Base-by-base conservation (phyloP, 1,140 invertebrate species). In the Dreissena polymorpha region DNA sequence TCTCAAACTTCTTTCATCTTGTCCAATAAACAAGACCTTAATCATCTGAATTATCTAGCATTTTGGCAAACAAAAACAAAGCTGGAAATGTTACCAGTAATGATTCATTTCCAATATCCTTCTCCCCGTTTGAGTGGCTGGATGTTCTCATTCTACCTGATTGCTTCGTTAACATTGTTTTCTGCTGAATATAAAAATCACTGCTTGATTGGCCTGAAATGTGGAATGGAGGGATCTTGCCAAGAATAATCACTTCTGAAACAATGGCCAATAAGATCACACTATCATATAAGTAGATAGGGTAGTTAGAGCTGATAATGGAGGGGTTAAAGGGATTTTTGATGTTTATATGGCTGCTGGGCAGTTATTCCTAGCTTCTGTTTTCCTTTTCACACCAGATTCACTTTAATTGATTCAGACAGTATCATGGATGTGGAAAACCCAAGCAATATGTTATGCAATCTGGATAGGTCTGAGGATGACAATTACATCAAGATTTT, bases 71-170 rank as follows among this genome's bases (percentile, higher is more conserved):
- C 16, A 23, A 60, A 60, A 60, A 60, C 21, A 60, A n/a, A 18
- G 57, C 57, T 60, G 57, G 57, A 60, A 60, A 60, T n/a, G 16
- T n/a, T n/a, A 60, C 16, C 57, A 18, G 39, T 23, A 60, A 23
- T 60, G 57, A 60, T 60, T 60, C 57, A 60, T 60, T 60, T 60
- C 57, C 57, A 60, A 60, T 60, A 60, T 60, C 57, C 57, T 60
- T 3, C 21, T 60, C 21, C 21, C 21, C 16, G 12, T 60, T n/a
- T n/a, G 16, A 60, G 21, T 60, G 16, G 16, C 57, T 60, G 57
- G 16, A 18, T 18, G 57, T 60, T n/a, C 39, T 39, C 39, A 39
- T 39, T 60, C 21, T 60, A 60, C 57, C 57, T 60, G 57, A 60
- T 60, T n/a, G 21, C 57, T 60, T 60, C 57, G 57, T 60, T 60